Conservation (phyloP, 2,797 vertebrate genomes). For the Chelonia mydas region DNA sequence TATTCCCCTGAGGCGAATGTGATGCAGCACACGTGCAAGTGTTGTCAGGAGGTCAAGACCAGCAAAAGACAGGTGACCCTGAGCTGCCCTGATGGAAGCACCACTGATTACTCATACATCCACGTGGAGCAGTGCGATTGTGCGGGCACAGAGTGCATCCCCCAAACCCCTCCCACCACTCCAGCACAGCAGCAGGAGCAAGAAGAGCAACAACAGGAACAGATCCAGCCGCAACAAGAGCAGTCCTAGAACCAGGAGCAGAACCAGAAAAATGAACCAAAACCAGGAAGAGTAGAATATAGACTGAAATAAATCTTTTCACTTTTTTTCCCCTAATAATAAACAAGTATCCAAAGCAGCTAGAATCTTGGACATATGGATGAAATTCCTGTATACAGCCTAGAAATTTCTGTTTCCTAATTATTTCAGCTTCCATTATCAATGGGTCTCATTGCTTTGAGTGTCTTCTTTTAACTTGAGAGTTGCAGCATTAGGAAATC, state of each 20-base stretch:
- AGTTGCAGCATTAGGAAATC: neutral
- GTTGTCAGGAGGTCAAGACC: constrained; percentile 80
- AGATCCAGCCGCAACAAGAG: neutral
- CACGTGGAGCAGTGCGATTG: constrained; percentile 79
- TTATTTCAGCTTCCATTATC: neutral
- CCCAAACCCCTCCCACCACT: neutral
- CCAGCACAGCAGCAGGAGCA: neutral
- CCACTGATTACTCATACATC: constrained; percentile 64
- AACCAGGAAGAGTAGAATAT: neutral
- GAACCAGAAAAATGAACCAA: neutral
- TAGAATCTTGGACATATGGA: constrained; percentile 33
- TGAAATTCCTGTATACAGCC: constrained; percentile 2
- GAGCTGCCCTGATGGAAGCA: constrained; percentile 60
- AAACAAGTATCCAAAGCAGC: constrained; percentile 50
- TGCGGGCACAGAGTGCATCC: constrained; percentile 37
- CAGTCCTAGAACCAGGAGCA: neutral
- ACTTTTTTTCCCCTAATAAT: neutral
- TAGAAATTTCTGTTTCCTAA: neutral
- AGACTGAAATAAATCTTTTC: neutral
- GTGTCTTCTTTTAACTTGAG: neutral
- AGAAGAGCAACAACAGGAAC: neutral
- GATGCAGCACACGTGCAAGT: constrained; percentile 69
- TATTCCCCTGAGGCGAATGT: constrained; percentile 71
- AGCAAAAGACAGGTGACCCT: constrained; percentile 70
- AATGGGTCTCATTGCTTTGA: neutral